Conservation (phyloP, 2,888 invertebrate genomes). For the Mesodorylaimus sp. region DNA sequence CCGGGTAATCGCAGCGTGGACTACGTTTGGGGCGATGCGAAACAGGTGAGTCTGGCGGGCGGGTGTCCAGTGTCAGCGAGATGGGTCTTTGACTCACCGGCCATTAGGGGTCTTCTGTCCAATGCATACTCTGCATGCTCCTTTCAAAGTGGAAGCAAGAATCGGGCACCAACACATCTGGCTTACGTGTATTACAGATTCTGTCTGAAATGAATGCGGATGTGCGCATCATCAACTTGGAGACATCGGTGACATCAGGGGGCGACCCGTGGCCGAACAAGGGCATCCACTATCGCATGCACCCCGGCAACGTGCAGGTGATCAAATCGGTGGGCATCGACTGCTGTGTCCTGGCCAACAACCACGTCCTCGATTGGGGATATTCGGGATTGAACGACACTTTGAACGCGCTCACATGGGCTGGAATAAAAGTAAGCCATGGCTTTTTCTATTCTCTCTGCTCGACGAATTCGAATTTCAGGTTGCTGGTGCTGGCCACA, state of each 20-base stretch:
- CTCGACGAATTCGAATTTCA: not conserved
- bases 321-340: constrained; percentile 13
- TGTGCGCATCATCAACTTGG: constrained; percentile 8
- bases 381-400: constrained; percentile 14
- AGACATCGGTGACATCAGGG: constrained; percentile 12
- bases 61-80: too few relatives aligned
- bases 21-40: constrained; percentile 10
- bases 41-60: not conserved
- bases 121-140: too few relatives aligned
- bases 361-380: constrained; percentile 16
- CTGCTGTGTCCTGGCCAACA: constrained; percentile 15
- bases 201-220: constrained; percentile 4
- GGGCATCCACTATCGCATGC: constrained; percentile 17
- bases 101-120: too few relatives aligned
- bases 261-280: constrained; percentile 14
- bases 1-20: constrained; percentile 7
- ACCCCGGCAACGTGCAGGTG: constrained; percentile 14
- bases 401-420: constrained; percentile 11
- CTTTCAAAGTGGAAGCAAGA: too few relatives aligned
- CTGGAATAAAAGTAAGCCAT: constrained; percentile 9
- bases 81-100: too few relatives aligned
- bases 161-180: too few relatives aligned
- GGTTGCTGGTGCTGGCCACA: constrained; percentile 8
- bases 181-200: not conserved
- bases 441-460: not conserved